A percentile compares a stretch with the other conserved stretches of the same genome.
phyloP scores from a whole-genome alignment of 2,797 vertebrate genomes.

The Aplochiton taeniatus region DNA sequence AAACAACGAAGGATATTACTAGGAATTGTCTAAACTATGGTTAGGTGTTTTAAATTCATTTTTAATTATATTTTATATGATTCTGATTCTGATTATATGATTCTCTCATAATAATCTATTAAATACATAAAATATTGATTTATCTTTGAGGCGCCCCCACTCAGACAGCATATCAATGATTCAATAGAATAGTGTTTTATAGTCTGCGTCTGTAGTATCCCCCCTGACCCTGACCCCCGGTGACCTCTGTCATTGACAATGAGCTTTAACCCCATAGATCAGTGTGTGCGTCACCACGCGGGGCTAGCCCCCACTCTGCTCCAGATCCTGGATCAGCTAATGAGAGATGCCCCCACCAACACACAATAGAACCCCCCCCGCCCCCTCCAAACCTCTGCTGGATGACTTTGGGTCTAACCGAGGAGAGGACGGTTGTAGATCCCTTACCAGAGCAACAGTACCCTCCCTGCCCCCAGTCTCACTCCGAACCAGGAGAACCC shows the following conservation, averaged over 20 bases:
- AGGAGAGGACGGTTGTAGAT: conserved; percentile 60
- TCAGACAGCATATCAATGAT: too few relatives aligned
- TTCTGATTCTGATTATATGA: conserved; percentile 7
- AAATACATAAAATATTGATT: too few relatives aligned
- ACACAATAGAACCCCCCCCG: conserved; percentile 58
- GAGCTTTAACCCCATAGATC: conserved; percentile 58
- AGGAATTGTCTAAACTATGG: too few relatives aligned
- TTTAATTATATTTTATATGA: conserved; percentile 23
- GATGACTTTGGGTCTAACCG: conserved; percentile 56
- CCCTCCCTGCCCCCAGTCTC: conserved; percentile 60
- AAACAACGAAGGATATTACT: background rate
- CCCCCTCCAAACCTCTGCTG: conserved; percentile 50
- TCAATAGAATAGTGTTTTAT: background rate
- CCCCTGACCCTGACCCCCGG: conserved; percentile 35
- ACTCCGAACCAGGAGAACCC: conserved; percentile 39
- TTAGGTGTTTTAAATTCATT: background rate
- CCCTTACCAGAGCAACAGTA: conserved; percentile 58
- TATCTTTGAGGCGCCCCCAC: too few relatives aligned
- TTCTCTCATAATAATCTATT: conserved; percentile 7
- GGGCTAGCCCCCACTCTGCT: conserved; percentile 45
- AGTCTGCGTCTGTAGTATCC: conserved; percentile 25
- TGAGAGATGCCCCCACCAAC: conserved; percentile 65
- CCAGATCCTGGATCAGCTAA: conserved; percentile 60
- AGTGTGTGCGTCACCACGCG: conserved; percentile 64
- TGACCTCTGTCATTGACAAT: conserved; percentile 49